A percentile compares a stretch with the other conserved stretches of the same genome.
phyloP scores from a whole-genome alignment of 2,888 invertebrate species.

The Rhaphigaster nebulosa region DNA sequence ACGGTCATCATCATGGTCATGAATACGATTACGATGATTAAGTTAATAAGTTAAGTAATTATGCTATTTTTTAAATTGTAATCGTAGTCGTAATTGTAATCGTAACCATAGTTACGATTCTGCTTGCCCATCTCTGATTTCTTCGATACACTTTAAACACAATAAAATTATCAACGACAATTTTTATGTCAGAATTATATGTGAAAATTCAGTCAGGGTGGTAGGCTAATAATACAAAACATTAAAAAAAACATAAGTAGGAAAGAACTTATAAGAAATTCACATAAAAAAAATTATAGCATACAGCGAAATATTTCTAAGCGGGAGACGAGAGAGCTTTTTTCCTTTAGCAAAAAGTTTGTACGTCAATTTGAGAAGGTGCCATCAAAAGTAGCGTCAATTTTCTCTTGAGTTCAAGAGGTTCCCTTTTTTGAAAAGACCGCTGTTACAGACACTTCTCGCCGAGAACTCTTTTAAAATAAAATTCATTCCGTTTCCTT shows the following conservation, averaged over 20 bases:
- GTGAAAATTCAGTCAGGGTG: neutral
- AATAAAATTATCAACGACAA: too few relatives aligned
- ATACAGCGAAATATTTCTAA: neutral
- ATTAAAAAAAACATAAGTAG: neutral
- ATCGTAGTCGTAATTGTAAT: too few relatives aligned
- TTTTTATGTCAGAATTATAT: too few relatives aligned
- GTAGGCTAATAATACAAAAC: neutral
- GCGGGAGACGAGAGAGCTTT: neutral
- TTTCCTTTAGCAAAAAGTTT: constrained; percentile 1
- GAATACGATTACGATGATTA: too few relatives aligned
- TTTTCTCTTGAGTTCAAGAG: constrained; percentile 27
- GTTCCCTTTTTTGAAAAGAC: neutral
- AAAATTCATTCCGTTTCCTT: constrained; percentile 31
- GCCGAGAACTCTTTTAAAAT: neutral
- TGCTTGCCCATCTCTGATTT: too few relatives aligned
- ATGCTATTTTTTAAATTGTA: too few relatives aligned
- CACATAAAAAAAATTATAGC: neutral
- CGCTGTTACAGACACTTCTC: constrained; percentile 35
- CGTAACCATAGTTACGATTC: too few relatives aligned
- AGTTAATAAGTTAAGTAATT: too few relatives aligned
- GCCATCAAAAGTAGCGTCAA: constrained; percentile 39
- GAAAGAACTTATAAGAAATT: neutral
- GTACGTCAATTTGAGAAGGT: constrained; percentile 42
- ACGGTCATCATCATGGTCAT: too few relatives aligned
- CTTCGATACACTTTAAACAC: too few relatives aligned